Base-by-base conservation (phyloP, 2,888 invertebrate genomes). In the Lepas anatifera region DNA sequence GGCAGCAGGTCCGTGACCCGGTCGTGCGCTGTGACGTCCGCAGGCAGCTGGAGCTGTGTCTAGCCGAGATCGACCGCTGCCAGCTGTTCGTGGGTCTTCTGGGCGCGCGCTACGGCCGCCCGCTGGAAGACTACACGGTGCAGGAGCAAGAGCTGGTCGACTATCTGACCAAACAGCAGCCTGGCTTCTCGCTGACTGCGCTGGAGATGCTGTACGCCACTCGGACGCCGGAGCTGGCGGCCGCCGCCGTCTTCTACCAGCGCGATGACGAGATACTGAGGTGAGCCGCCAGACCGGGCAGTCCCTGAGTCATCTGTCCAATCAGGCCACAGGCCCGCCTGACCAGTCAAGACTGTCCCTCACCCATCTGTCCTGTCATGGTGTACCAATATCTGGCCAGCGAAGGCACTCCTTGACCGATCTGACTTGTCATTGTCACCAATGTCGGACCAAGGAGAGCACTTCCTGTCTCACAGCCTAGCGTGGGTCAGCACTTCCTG, bases 31-130 rank as follows among this genome's bases (percentile, higher is more conserved):
- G 69, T 29, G 66, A 50, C 71, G 35, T 27, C 73, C 73, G 25
- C 76, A 81, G 81, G 70, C 76, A 79, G 6, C 69, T 81, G 68
- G 79, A 79, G 71, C 73, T 81, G 41, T 82, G 82, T 73, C 75
- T 82, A 39, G 70, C 76, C 18, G 81, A 81, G 75, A 78, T 80
- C 37, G 72, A 74, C 18, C 77, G 76, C 63, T 79, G 80, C 71
- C 77, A 82, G 73, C 75, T 81, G 43, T 81, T 82, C 74, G 73
- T 82, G 52, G 82, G 81, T 6, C 75, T 82, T 27, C 75, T 81
- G 46, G 81, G 81, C 37, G 78, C 79, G 69, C 75, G 82, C 37
- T 81, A 80, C 73, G 81, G 81, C 58, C 35, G 18, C 3, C 10
- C 35, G 22, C 3, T 25, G 13, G 35, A 35, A 32, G 22, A 18